Percentiles rank a stretch among this genome's conserved stretches.
Conservation (phyloP, 2,113 vertebrate genomes). For the Symphodus melops region DNA sequence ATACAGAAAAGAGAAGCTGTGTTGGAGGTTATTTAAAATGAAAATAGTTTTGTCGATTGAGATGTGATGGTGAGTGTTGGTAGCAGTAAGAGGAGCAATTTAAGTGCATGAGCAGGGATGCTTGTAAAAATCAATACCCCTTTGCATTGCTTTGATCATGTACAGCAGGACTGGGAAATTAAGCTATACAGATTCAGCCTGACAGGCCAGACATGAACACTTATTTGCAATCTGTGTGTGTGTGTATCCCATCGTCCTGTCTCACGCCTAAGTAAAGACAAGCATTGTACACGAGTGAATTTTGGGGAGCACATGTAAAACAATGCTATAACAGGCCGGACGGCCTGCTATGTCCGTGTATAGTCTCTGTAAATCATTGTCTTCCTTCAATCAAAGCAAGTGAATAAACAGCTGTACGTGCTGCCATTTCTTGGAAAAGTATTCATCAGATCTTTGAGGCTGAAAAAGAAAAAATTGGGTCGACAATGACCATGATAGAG, state of each 20-base stretch:
- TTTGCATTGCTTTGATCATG: slow-evolving; percentile 72
- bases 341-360: slow-evolving; percentile 32
- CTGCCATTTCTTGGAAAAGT: slow-evolving; percentile 79
- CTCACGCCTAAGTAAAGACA: slow-evolving; percentile 74
- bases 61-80: slow-evolving; percentile 35
- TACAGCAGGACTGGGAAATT: slow-evolving; percentile 68
- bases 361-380: slow-evolving; percentile 50
- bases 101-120: slow-evolving; percentile 50
- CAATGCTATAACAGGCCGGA: slow-evolving; percentile 52
- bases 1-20: background rate
- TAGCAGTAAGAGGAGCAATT: slow-evolving; percentile 46
- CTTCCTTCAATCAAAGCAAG: slow-evolving; percentile 35
- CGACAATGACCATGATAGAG: slow-evolving; percentile 79
- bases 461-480: slow-evolving; percentile 81
- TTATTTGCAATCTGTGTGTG: slow-evolving; percentile 71
- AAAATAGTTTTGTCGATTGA: slow-evolving; percentile 16
- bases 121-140: slow-evolving; percentile 72
- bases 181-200: slow-evolving; percentile 70
- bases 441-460: slow-evolving; percentile 79
- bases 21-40: slow-evolving; percentile 35
- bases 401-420: slow-evolving; percentile 16
- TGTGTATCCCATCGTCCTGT: slow-evolving; percentile 59
- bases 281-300: slow-evolving; percentile 76
- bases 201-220: slow-evolving; percentile 77
- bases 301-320: slow-evolving; percentile 73